Base-by-base conservation (phyloP, 2,113 vertebrate species). In the Zonotrichia leucophrys region DNA sequence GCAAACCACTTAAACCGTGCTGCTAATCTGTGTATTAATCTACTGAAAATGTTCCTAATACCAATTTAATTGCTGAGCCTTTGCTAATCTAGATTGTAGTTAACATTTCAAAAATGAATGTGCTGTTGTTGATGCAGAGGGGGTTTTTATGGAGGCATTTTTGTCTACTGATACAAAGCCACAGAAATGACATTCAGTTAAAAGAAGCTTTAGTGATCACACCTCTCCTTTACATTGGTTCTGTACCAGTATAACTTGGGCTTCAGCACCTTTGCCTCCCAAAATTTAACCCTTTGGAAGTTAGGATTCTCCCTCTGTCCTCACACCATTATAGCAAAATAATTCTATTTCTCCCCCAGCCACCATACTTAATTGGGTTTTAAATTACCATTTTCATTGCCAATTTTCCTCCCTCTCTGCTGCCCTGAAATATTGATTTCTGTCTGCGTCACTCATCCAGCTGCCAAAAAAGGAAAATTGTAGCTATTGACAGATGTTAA, bases 21-120 rank as follows among this genome's bases (percentile, higher is more conserved):
- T 24, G 90, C 59, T 95, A 69, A 84, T 93, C 93, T 79, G 47
- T 58, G 24, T 63, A 73, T 93, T 89, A 78, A 88, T 85, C 90
- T 86, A 33, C 53, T 55, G 88, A 81, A 94, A 95, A 91, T 66
- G 69, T 79, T 73, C 12, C 89, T 97, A 90, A 97, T 95, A 88
- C 95, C 7, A 0, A 88, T 95, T 97, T 97, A 97, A 97, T 97
- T 97, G 95, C 91, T 60, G 56, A 31, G 88, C 70, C 69, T 96
- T 90, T 89, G 93, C 90, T 96, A 91, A 95, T 92, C 96, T 86
- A 83, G 83, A 81, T 53, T 63, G 55, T 69, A 30, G 90, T 81
- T 95, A 87, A 67, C 33, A 15, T 46, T 95, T 94, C 60, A 27
- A 89, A 95, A 96, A 94, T 79, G 75, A 86, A 82, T 18, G 62